Base-by-base conservation (phyloP, 2,113 vertebrate species). In the Boulengerochromis microlepis region DNA sequence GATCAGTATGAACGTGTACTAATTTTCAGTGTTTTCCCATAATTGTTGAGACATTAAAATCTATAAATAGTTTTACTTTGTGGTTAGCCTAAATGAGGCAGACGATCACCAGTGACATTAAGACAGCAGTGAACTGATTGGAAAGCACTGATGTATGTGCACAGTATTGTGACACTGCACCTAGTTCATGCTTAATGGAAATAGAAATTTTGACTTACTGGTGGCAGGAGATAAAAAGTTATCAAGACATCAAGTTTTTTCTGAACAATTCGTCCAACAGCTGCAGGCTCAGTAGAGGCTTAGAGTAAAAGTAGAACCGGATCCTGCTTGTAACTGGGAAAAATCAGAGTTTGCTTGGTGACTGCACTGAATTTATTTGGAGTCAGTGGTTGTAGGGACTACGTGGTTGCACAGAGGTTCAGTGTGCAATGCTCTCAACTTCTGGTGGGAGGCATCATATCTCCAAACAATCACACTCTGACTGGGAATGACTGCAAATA, bases 1-100 rank as follows among this genome's bases (percentile, higher is more conserved):
- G 4, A 26, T 45, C 69, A 1, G 15, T 15, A 45, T 10, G 22
- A 0, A 74, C 3, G 4, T 74, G 13, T 18, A 45, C 22, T 29
- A 11, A 74, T 11, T 45, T 74, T 45, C 38, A 74, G 22, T 45
- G 40, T 45, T 45, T 74, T 74, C 15, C 13, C 40, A 0, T 74
- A 74, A 26, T 18, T 74, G 69, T 10, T 74, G 40, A 10, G 38
- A 16, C 22, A 26, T 74, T 47, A 47, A 74, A 74, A 5, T 7
- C 22, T 18, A 16, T 74, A 74, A 74, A 26, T 45, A 18, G 22
- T 74, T 74, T 26, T 2, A 3, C 40, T 45, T 74, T 74, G 38
- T 18, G 40, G 13, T 74, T 45, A 76, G 8, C 40, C 40, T 76
- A 29, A 42, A 42, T 42, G 9, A 47, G 22, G 24, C 69, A 74